Percentiles rank a stretch among this genome's conserved stretches.
These are phyloP conservation scores for Periphyllus acericola DNA, from an alignment of 2,888 invertebrate genomes.

Conservation along the genomic window DNA sequence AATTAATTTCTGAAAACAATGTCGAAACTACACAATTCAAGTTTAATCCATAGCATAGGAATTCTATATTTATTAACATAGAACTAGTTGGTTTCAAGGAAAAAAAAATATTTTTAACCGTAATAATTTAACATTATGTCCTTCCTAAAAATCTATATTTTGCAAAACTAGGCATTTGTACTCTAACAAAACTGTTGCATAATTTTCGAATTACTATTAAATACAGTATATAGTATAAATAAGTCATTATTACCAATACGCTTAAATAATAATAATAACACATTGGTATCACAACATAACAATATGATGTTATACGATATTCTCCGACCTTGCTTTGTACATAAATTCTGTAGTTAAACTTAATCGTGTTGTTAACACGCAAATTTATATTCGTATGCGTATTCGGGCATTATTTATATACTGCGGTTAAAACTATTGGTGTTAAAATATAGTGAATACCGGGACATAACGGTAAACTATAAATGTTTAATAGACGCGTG, in stretches of 20 bases:
- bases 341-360: not conserved
- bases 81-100: no score
- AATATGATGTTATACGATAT: not conserved
- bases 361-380: not conserved
- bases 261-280: not conserved
- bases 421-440: not conserved
- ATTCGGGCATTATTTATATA: no score
- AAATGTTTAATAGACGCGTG: not conserved
- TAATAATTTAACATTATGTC: no score
- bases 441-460: not conserved
- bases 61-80: no score
- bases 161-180: no score
- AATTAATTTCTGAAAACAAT: not conserved
- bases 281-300: not conserved
- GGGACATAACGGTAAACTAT: not conserved
- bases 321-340: not conserved
- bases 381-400: no score
- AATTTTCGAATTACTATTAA: not conserved
- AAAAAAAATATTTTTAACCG: no score
- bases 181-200: not conserved
- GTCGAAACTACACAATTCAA: no score
- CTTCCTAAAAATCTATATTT: no score
- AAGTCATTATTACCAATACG: not conserved
- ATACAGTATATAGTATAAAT: not conserved
- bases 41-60: no score